These are phyloP conservation scores for Diacarnus erythraeanus DNA, from an alignment of 37 sponge, comb jelly and placozoan genomes.

Conservation along the genomic window DNA sequence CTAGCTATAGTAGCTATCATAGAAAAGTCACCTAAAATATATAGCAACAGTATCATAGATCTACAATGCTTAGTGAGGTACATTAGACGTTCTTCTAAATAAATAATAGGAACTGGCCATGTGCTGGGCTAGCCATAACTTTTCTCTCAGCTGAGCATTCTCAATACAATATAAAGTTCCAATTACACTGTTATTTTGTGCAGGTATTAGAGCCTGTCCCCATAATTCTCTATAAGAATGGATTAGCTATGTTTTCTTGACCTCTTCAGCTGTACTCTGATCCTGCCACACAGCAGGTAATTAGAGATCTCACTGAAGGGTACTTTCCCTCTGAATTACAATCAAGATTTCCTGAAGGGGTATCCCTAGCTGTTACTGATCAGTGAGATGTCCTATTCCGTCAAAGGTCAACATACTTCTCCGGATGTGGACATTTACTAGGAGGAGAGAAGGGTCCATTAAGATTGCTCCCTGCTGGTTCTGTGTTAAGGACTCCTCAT, in stretches of 20 bases:
- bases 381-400: constrained; percentile 59
- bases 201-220: constrained; percentile 66
- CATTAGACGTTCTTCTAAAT: too few species aligned
- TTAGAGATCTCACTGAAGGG: constrained; percentile 83
- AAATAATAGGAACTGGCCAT: too few species aligned
- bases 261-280: constrained; percentile 92
- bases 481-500: too few species aligned
- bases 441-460: constrained; percentile 67
- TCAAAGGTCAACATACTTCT: constrained; percentile 45
- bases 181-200: too few species aligned
- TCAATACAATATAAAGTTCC: too few species aligned
- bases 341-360: constrained; percentile 78
- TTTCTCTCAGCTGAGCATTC: too few species aligned
- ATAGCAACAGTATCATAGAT: too few species aligned
- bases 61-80: too few species aligned
- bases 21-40: too few species aligned
- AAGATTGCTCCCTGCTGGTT: constrained; percentile 28
- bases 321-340: constrained; percentile 93
- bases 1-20: too few species aligned
- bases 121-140: too few species aligned
- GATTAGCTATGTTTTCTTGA: constrained; percentile 79
- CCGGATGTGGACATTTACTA: constrained; percentile 72
- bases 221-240: constrained; percentile 89
- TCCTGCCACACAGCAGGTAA: constrained; percentile 67
- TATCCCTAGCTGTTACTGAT: constrained; percentile 79